Base-by-base conservation (phyloP, 2,888 invertebrate species). In the Acrobeloides nanus region DNA sequence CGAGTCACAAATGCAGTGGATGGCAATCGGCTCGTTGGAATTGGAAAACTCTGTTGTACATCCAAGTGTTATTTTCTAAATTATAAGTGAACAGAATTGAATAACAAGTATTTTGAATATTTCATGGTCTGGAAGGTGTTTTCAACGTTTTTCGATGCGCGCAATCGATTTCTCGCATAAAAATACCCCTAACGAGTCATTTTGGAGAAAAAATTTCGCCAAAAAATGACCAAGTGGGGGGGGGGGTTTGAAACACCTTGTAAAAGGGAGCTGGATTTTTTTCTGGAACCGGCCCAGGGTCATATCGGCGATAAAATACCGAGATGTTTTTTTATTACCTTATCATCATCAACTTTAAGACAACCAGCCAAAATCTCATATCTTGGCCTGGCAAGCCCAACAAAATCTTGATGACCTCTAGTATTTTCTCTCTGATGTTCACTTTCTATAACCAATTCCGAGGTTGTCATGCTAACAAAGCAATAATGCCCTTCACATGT, bases 401-500 rank as follows among this genome's bases (percentile, higher is more conserved):
- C 50, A 39, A 64, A 69, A 21, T 56, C 55, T 6, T n/a, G n/a
- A 17, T 48, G 23, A 24, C 15, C 46, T 26, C 26, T 33, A 8
- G 42, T 42, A 10, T 42, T 12, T 8, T 17, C 15, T 12, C 4
- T 46, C 20, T 44, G 20, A 20, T n/a, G 17, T 24, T 41, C 42
- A n/a, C 27, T 45, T 41, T 70, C 70, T 21, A 71, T 49, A 0
- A 64, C 64, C 18, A 71, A 51, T 32, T 71, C 71, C 4, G 61
- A 61, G 4, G 68, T 70, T 5, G 68, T 69, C 42, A 67, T 34
- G 20, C 61, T 59, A 27, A 71, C 62, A 48, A 72, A 71, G 47
- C 71, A 71, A 51, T 62, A 71, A 35, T 72, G 71, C 5, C 71
- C 71, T 47, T 72, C 66, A 48, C 71, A 71, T 1, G 69, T 69